These are phyloP conservation scores for Metaphire vulgaris DNA, from an alignment of 1,140 invertebrate species.

Conservation along the genomic window DNA sequence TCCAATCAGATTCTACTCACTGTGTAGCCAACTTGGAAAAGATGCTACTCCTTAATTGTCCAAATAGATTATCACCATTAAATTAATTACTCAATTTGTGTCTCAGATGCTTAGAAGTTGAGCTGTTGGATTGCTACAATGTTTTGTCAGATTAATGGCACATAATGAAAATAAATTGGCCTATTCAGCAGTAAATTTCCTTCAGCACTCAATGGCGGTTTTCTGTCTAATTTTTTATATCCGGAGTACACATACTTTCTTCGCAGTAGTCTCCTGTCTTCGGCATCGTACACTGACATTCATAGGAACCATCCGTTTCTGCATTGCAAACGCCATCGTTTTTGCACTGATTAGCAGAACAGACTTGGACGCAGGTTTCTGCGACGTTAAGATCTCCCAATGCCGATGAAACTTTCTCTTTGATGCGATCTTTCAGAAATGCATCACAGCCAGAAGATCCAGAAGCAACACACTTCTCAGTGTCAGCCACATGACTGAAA, in stretches of 20 bases:
- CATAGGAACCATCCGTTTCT: not conserved
- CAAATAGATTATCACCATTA: too few species aligned
- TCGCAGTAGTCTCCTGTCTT: not conserved
- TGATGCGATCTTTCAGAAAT: not conserved
- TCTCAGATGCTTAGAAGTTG: too few species aligned
- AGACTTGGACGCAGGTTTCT: not conserved
- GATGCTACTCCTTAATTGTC: too few species aligned
- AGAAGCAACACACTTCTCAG: not conserved
- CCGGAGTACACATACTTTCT: not conserved
- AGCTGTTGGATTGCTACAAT: too few species aligned
- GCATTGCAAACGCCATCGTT: not conserved
- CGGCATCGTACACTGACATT: not conserved
- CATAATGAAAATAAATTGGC: too few species aligned
- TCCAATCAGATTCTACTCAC: too few species aligned
- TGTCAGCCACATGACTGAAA: not conserved
- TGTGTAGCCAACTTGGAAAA: too few species aligned
- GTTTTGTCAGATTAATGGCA: too few species aligned
- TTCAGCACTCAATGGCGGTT: too few species aligned
- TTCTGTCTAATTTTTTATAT: too few species aligned
- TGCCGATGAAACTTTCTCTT: not conserved
- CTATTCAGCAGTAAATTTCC: too few species aligned
- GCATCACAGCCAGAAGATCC: not conserved
- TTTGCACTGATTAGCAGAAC: not conserved
- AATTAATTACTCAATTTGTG: too few species aligned
- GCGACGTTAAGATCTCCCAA: not conserved